These are phyloP conservation scores for Caenorhabditis afra DNA, from an alignment of 2,888 invertebrate species.

Conservation along the genomic window DNA sequence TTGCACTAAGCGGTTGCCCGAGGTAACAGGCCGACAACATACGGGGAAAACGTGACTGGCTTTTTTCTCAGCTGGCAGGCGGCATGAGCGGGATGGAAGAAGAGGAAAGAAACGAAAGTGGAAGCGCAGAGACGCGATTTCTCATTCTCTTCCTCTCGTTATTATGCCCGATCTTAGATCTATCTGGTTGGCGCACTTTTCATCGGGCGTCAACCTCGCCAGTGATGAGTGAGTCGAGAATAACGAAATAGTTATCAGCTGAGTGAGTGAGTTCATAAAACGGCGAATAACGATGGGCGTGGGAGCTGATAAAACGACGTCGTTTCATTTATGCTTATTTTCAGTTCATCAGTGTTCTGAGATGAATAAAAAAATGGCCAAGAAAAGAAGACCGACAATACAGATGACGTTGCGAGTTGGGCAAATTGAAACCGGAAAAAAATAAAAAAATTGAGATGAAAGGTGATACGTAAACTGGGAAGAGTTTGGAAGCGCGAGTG, in stretches of 20 bases:
- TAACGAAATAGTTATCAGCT: constrained; percentile 39
- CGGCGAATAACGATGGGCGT: constrained; percentile 27
- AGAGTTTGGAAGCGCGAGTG: background rate
- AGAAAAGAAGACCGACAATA: no score
- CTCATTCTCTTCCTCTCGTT: background rate
- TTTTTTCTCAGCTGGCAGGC: background rate
- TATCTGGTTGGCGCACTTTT: background rate
- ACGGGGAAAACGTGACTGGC: background rate
- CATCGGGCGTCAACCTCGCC: background rate
- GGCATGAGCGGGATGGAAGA: background rate
- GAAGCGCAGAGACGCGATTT: background rate
- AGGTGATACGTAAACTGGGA: background rate
- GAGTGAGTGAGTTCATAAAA: constrained; percentile 40
- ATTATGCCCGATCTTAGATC: background rate
- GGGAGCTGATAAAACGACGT: background rate
- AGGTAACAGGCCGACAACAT: constrained; percentile 40
- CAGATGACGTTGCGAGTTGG: constrained; percentile 12
- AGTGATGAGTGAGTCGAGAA: background rate
- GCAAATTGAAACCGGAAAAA: no score
- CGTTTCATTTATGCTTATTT: no score
- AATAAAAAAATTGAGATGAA: constrained; percentile 15
- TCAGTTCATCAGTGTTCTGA: no score
- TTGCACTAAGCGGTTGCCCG: constrained; percentile 43
- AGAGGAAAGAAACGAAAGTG: constrained; percentile 2
- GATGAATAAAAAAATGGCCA: no score